Base-by-base conservation (phyloP, 2,888 invertebrate species). In the Geotrupes spiniger region DNA sequence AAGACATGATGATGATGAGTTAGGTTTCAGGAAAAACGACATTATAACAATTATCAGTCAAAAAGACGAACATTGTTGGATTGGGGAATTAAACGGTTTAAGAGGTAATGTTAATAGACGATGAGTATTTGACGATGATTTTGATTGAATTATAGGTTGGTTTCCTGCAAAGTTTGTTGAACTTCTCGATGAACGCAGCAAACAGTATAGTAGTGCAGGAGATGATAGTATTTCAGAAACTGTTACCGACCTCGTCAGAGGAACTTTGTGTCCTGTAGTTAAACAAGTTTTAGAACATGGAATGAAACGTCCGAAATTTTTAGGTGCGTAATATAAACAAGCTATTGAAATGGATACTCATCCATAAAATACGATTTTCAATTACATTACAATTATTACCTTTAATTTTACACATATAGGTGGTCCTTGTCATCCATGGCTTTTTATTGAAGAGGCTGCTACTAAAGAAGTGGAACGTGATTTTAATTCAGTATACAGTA, bases 11-110 rank as follows among this genome's bases (percentile, higher is more conserved):
- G 97, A 97, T 59, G 98, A 99, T 76, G 99, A 99, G 73, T 75
- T 99, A 44, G 98, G 98, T 5, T 99, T 99, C 73, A 82, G 96
- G 42, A 97, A 95, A 74, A 98, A 99, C 77, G 98, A 99, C 73
- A 92, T 99, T 28, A 96, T 99, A 45, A 98, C 95, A 42, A 92
- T 99, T 36, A 86, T 97, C 16, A 96, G 94, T 66, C 94, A 94
- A 69, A 92, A 93, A 72, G 97, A 98, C 76, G 97, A 98, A 68
- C 96, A 98, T 70, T 98, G 97, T 72, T 98, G 97, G 97, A 89
- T 97, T 57, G 97, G 97, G 3, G 97, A 98, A 72, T 73, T 98
- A 38, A 97, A 97, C 77, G 97, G 97, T 0, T 76, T 96, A 38
- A 79, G 90, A 70, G 92, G 82, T 79, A 65, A 21, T 21, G 3